These are phyloP conservation scores for Coptodon bakossiorum DNA, from an alignment of 2,113 vertebrate genomes.

Conservation along the genomic window DNA sequence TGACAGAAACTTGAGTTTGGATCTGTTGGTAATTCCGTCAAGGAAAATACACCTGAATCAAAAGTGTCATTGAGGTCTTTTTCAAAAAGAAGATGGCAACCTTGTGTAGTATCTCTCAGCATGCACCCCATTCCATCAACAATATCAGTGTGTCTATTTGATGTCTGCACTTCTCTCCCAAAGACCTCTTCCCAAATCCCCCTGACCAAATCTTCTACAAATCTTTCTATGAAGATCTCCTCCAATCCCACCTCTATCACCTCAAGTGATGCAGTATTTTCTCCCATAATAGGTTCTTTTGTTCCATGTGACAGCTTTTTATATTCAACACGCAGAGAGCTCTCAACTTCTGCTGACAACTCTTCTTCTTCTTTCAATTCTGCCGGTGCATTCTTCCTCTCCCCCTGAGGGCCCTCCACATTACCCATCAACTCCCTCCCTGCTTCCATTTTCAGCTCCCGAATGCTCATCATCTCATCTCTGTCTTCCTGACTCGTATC, in stretches of 20 bases:
- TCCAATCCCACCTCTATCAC: constrained; percentile 1
- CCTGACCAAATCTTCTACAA: constrained; percentile 38
- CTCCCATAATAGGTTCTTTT: constrained; percentile 25
- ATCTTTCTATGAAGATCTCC: constrained; percentile 24
- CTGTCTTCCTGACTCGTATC: constrained; percentile 27
- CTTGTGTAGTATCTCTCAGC: background rate
- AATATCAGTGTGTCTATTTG: background rate
- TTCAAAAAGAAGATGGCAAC: background rate
- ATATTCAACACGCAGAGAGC: constrained; percentile 26
- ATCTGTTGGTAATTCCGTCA: background rate
- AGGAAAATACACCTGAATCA: constrained; percentile 15
- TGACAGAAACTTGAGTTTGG: background rate
- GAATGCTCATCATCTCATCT: constrained; percentile 15
- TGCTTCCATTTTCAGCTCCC: constrained; percentile 32
- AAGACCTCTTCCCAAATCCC: constrained; percentile 41
- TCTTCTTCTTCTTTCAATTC: constrained; percentile 34
- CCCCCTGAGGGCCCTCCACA: constrained; percentile 4
- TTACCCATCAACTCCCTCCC: constrained; percentile 26
- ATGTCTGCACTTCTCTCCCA: background rate
- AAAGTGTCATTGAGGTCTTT: background rate
- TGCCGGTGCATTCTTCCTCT: constrained; percentile 39
- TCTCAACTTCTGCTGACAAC: constrained; percentile 44
- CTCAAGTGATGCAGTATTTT: background rate
- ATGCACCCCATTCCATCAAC: background rate
- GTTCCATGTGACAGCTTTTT: constrained; percentile 17